These are phyloP conservation scores for Meteorus cinctellus DNA, from an alignment of 2,888 invertebrate genomes.

Conservation along the genomic window DNA sequence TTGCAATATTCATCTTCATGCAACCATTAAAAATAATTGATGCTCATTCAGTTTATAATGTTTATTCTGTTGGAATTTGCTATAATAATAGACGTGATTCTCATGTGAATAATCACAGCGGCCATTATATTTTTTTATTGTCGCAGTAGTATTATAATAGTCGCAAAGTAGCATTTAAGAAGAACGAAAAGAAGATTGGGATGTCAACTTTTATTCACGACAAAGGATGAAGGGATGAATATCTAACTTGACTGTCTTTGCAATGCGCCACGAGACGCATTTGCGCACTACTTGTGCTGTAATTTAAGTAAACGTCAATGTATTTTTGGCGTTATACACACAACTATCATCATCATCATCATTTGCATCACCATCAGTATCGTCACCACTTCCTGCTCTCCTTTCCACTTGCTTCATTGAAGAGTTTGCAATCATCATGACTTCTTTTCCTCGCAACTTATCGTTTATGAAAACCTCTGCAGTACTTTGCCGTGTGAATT, in stretches of 20 bases:
- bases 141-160: neutral
- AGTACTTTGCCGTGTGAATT: neutral
- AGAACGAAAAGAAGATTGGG: neutral
- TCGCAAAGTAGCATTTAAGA: neutral
- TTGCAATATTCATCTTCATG: neutral
- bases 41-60: neutral
- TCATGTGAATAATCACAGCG: neutral
- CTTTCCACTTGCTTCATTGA: too few species aligned
- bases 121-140: neutral
- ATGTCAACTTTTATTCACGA: neutral
- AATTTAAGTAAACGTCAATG: neutral
- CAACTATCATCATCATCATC: too few species aligned
- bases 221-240: neutral
- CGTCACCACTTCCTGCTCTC: too few species aligned
- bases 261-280: neutral
- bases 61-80: neutral
- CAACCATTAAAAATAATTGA: neutral
- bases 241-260: neutral
- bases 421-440: too few species aligned
- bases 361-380: too few species aligned
- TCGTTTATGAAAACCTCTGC: too few species aligned
- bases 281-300: neutral
- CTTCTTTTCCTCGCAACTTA: too few species aligned
- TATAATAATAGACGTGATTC: neutral
- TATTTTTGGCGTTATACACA: too few species aligned